Base-by-base conservation (phyloP, 2,888 invertebrate species). In the Acanthosepion lycidas region DNA sequence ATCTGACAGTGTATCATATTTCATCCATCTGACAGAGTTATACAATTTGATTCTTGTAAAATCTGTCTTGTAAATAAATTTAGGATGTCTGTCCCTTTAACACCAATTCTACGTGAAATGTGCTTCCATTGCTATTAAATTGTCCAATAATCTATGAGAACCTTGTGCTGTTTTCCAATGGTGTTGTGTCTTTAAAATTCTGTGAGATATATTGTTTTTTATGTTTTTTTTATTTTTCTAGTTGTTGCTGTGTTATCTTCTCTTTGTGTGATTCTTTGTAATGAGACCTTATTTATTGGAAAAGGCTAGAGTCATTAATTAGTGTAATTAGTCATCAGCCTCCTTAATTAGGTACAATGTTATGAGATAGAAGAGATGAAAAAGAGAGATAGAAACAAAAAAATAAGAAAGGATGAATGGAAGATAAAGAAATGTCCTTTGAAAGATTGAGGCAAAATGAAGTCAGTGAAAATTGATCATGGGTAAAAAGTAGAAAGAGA, bases 201-300 rank as follows among this genome's bases (percentile, higher is more conserved):
- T 78, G 3, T 78, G 78, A 78, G n/a, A 78, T 28, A 12, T n/a
- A n/a, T 28, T 78, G 0, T 78, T 78, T 78, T 20, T 53, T 53
- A 53, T 15, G 9, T 4, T 53, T 55, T 55, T 55, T 55, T 55
- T 55, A 18, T 20, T n/a, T 78, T 18, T n/a, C 5, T n/a, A 12
- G n/a, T 78, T 78, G 8, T n/a, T 78, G 78, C 12, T 6, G 2
- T 15, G 28, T 28, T 78, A 9, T 2, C n/a, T 78, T 78, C n/a
- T 55, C 78, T 78, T 78, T 28, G 78, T 78, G n/a, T 78, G n/a
- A 78, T 78, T 78, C 78, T 78, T n/a, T 78, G n/a, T 78, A 78
- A 78, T 78, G n/a, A 78, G 78, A 78, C 78, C 78, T 78, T 78
- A 78, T 78, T 78, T 78, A 78, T 78, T 78, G n/a, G 78, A 78